Conservation (phyloP, 2,888 invertebrate species). For the Euphydryas editha region DNA sequence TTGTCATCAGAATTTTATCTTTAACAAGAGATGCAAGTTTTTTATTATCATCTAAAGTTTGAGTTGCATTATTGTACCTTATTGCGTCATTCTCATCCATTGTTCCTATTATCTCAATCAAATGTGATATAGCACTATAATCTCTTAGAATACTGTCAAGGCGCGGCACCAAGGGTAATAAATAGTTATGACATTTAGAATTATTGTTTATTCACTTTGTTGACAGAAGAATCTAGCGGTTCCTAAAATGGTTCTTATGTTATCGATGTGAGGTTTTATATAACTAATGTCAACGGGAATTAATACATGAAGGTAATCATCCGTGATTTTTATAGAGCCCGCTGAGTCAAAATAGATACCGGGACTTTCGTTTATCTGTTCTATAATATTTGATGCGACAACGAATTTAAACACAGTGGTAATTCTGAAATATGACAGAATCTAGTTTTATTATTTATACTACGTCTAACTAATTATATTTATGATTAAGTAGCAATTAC, state of each 20-base stretch:
- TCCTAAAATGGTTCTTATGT: conserved; percentile 30
- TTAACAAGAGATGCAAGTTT: conserved; percentile 35
- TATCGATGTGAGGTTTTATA: conserved; percentile 38
- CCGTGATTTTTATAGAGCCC: conserved; percentile 35
- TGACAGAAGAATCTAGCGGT: conserved; percentile 29
- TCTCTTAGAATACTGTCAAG: conserved; percentile 7
- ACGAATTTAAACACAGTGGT: neutral
- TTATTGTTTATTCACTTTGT: conserved; percentile 20
- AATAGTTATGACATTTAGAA: conserved; percentile 24
- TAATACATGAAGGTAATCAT: conserved; percentile 28
- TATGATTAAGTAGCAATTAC: neutral
- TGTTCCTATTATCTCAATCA: neutral
- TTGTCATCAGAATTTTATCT: conserved; percentile 38
- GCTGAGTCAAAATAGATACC: conserved; percentile 42
- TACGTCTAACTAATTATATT: neutral
- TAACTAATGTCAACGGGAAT: conserved; percentile 39
- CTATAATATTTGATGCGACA: conserved; percentile 5
- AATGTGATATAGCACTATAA: conserved; percentile 3
- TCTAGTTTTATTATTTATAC: neutral
- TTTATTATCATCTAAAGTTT: conserved; percentile 34
- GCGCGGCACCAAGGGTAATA: conserved; percentile 19
- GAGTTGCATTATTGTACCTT: neutral
- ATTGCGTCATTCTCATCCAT: neutral
- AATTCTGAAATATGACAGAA: too few relatives aligned
- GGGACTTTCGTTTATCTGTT: conserved; percentile 27